Evolutionary conservation across 2,888 invertebrate species (phyloP).

Genomic region (Toxonevra muliebris): DNA sequence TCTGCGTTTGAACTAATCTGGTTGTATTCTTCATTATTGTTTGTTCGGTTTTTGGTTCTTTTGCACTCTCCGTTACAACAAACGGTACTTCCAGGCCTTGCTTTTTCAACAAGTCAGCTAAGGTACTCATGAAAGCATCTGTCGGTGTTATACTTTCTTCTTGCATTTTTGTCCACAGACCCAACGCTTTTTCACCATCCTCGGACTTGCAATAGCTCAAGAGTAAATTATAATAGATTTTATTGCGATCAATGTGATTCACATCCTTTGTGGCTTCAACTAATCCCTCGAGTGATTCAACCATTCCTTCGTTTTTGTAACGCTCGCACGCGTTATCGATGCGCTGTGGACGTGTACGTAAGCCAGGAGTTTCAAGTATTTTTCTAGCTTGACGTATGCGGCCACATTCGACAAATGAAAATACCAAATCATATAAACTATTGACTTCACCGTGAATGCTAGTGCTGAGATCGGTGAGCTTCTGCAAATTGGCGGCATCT

Average conservation of each 20-base stretch:
- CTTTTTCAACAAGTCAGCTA: constrained; percentile 73
- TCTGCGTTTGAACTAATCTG: constrained; percentile 16
- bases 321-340: constrained; percentile 75
- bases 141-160: constrained; percentile 81
- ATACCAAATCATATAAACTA: constrained; percentile 83
- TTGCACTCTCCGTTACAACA: constrained; percentile 66
- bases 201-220: constrained; percentile 77
- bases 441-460: constrained; percentile 83
- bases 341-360: constrained; percentile 74
- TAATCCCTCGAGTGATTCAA: constrained; percentile 77
- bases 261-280: constrained; percentile 81
- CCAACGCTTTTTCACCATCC: constrained; percentile 78
- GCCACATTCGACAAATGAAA: constrained; percentile 85
- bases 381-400: constrained; percentile 81
- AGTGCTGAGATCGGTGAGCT: constrained; percentile 82
- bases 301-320: constrained; percentile 72
- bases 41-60: constrained; percentile 22
- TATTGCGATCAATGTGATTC: constrained; percentile 77
- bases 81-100: constrained; percentile 78
- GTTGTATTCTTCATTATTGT: constrained; percentile 28
- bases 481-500: constrained; percentile 82
- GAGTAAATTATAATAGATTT: constrained; percentile 79
- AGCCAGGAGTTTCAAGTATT: constrained; percentile 85
- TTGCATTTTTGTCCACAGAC: constrained; percentile 84
- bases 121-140: constrained; percentile 72